A percentile compares a stretch with the other conserved stretches of the same genome.
Conservation (phyloP, 1,140 invertebrate genomes). For the Subanguina moxae region DNA sequence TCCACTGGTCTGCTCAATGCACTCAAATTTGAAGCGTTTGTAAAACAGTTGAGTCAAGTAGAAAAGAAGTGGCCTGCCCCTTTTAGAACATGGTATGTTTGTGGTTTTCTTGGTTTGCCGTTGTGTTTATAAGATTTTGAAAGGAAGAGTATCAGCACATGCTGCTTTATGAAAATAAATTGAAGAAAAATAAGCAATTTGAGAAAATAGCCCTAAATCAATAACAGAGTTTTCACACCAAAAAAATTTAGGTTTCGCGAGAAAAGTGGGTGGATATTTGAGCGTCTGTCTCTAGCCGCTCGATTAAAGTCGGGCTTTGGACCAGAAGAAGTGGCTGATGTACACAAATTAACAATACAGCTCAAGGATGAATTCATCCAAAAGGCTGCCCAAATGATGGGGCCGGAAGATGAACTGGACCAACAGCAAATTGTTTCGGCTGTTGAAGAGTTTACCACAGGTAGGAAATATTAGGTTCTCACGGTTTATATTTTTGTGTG, state of each 20-base stretch:
- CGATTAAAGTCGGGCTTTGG: conserved; percentile 26
- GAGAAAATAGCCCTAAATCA: too few species aligned
- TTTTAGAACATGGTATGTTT: conserved; percentile 22
- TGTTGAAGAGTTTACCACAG: conserved; percentile 1
- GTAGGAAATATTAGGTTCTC: too few species aligned
- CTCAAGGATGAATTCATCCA: background rate
- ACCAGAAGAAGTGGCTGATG: background rate
- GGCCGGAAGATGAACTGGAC: background rate
- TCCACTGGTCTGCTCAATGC: conserved; percentile 23
- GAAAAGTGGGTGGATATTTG: conserved; percentile 33
- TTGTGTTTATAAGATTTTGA: too few species aligned
- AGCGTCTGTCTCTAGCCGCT: conserved; percentile 18
- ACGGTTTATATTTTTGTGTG: too few species aligned
- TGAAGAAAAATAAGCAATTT: too few species aligned
- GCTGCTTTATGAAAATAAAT: too few species aligned
- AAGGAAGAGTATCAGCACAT: too few species aligned
- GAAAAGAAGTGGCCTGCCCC: conserved; percentile 22
- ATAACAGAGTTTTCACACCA: background rate
- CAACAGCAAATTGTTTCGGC: background rate
- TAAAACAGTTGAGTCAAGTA: background rate
- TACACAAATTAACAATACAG: background rate
- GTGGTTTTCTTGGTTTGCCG: too few species aligned
- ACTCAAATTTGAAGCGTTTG: conserved; percentile 26
- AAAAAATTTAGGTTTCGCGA: conserved; percentile 23
- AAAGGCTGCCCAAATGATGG: background rate